Evolutionary conservation across 2,113 vertebrate genomes (phyloP).

Genomic region (Dromaius novaehollandiae): DNA sequence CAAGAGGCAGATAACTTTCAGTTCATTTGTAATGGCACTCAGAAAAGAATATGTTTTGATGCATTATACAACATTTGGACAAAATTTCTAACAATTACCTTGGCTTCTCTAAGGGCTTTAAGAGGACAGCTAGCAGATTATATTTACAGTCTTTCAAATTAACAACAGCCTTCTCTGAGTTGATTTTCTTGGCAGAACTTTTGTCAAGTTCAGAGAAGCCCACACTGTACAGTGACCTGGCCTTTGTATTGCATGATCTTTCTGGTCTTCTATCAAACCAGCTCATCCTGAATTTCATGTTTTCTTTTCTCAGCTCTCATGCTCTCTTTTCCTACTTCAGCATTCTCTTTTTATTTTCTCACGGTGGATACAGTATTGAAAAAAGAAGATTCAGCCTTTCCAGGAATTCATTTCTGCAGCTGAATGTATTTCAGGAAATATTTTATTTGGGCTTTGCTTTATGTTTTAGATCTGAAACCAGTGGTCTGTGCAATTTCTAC

Average conservation of each 20-base stretch:
- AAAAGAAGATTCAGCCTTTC: neutral
- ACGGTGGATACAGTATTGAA: neutral
- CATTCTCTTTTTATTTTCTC: neutral
- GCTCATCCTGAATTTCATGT: neutral
- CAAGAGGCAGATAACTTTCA: neutral
- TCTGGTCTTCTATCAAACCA: neutral
- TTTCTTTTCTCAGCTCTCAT: neutral
- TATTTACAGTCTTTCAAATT: neutral
- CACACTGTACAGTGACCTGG: neutral
- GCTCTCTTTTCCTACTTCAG: neutral
- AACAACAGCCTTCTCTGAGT: neutral
- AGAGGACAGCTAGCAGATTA: neutral
- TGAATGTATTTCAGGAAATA: neutral
- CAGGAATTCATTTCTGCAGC: neutral
- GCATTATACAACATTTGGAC: neutral
- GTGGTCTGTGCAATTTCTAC: neutral
- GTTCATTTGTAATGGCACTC: neutral
- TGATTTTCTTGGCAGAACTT: neutral
- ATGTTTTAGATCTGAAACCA: neutral
- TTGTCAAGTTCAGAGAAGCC: neutral
- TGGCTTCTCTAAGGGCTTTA: neutral
- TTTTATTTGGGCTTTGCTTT: neutral
- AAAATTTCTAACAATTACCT: neutral
- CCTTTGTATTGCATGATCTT: neutral
- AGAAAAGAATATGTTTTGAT: neutral